These are phyloP conservation scores for Dendroctonus ponderosae DNA, from an alignment of 1,140 invertebrate genomes.

Conservation along the genomic window DNA sequence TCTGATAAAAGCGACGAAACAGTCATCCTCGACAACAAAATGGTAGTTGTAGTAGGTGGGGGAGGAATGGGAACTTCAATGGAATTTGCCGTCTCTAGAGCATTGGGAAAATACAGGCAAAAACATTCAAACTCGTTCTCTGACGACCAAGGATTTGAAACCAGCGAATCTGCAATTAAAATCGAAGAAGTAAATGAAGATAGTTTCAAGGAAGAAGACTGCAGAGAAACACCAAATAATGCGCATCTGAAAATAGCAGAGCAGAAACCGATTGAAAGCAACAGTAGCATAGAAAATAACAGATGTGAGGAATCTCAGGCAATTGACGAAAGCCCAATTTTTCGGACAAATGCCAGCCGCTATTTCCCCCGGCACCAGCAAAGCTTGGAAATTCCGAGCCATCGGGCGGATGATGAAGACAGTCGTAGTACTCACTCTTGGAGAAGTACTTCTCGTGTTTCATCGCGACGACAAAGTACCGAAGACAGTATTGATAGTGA, in stretches of 20 bases:
- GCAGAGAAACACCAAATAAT: slow-evolving; percentile 41
- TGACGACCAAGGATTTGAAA: slow-evolving; percentile 60
- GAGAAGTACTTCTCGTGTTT: slow-evolving; percentile 80
- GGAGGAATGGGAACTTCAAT: slow-evolving; percentile 59
- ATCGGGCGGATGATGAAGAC: slow-evolving; percentile 77
- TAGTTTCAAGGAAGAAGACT: slow-evolving; percentile 47
- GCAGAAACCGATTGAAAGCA: slow-evolving; percentile 51
- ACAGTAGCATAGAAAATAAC: slow-evolving; percentile 46
- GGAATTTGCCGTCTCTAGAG: slow-evolving; percentile 82
- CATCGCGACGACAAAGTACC: slow-evolving; percentile 83
- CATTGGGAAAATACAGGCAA: slow-evolving; percentile 77
- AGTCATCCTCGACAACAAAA: slow-evolving; percentile 43
- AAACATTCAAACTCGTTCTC: slow-evolving; percentile 69
- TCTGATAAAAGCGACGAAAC: slow-evolving; percentile 57
- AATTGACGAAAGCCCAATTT: slow-evolving; percentile 63
- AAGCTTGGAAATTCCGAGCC: slow-evolving; percentile 75
- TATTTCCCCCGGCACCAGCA: slow-evolving; percentile 70
- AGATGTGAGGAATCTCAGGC: slow-evolving; percentile 41
- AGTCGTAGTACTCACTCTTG: slow-evolving; percentile 82
- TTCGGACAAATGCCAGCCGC: slow-evolving; percentile 57
- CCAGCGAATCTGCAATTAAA: slow-evolving; percentile 55
- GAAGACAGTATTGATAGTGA: slow-evolving; percentile 91
- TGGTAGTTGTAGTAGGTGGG: slow-evolving; percentile 50
- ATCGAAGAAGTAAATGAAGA: slow-evolving; percentile 50
- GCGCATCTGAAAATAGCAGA: slow-evolving; percentile 47